Evolutionary conservation across 2,113 vertebrate genomes (phyloP).

Genomic region (Microtus oregoni): DNA sequence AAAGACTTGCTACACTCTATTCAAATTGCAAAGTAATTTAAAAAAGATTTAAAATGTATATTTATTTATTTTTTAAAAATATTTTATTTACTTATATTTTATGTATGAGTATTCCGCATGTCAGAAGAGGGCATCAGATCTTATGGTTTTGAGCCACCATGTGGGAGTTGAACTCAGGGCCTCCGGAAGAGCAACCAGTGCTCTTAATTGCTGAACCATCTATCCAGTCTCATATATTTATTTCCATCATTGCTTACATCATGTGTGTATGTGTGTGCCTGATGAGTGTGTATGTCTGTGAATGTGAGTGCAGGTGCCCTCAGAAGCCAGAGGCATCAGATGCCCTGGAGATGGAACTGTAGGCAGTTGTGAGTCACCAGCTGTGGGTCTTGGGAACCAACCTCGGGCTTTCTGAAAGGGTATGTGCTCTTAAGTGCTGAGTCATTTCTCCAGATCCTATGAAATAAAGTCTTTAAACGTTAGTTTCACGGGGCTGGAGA

Average conservation of each 20-base stretch:
- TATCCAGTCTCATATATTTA: neutral
- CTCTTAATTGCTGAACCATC: neutral
- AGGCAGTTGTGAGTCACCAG: neutral
- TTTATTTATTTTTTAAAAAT: neutral
- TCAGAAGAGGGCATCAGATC: neutral
- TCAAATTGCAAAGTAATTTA: neutral
- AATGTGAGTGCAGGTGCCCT: neutral
- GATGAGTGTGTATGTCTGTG: neutral
- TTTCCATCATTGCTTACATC: neutral
- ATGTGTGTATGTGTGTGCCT: neutral
- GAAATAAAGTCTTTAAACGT: neutral
- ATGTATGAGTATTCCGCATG: neutral
- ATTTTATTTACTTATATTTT: neutral
- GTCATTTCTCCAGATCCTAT: neutral
- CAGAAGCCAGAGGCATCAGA: neutral
- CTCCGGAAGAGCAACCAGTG: neutral
- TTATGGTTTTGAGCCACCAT: neutral
- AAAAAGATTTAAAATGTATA: neutral
- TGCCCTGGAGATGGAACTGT: no score
- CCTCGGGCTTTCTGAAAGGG: neutral
- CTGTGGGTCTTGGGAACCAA: neutral
- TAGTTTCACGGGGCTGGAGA: neutral
- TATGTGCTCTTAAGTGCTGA: neutral
- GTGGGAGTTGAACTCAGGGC: neutral
- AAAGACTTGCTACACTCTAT: neutral